These are phyloP conservation scores for Boloria euphrosyne DNA, from an alignment of 2,888 invertebrate species.

Conservation along the genomic window DNA sequence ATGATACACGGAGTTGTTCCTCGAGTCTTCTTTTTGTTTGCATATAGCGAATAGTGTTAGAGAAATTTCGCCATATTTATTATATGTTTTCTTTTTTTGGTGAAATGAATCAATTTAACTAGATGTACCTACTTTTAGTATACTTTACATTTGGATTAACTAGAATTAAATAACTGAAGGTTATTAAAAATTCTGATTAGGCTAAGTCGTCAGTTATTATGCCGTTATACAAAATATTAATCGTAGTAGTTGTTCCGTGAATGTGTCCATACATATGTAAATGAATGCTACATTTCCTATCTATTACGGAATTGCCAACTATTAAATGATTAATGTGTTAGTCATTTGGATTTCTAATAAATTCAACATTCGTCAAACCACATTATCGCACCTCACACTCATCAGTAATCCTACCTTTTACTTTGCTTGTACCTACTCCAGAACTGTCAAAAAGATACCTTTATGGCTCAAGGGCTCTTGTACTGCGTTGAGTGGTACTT, in stretches of 20 bases:
- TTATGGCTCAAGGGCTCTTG: conserved; percentile 53
- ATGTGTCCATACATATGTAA: not conserved
- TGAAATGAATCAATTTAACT: too few species aligned
- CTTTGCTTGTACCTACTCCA: conserved; percentile 29
- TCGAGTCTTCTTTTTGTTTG: conserved; percentile 2
- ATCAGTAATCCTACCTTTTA: conserved; percentile 38
- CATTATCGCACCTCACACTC: conserved; percentile 31
- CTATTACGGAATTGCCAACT: not conserved
- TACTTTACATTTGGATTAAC: too few species aligned
- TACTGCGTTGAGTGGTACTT: conserved; percentile 49
- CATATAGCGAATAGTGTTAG: conserved; percentile 1
- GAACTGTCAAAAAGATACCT: conserved; percentile 71
- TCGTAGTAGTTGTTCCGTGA: not conserved
- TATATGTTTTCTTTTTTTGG: too few species aligned
- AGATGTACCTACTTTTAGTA: too few species aligned
- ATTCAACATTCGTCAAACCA: conserved; percentile 13
- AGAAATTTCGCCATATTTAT: not conserved
- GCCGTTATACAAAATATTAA: too few species aligned
- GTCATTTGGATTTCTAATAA: conserved; percentile 11
- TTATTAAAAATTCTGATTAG: too few species aligned
- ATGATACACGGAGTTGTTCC: conserved; percentile 7
- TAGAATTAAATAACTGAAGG: too few species aligned
- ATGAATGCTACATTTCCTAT: not conserved
- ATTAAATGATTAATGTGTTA: not conserved
- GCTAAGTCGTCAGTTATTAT: too few species aligned